Percentiles rank a stretch among this genome's conserved stretches.
These are phyloP conservation scores for Chaetodon trifasciatus DNA, from an alignment of 2,797 vertebrate species.

Conservation along the genomic window DNA sequence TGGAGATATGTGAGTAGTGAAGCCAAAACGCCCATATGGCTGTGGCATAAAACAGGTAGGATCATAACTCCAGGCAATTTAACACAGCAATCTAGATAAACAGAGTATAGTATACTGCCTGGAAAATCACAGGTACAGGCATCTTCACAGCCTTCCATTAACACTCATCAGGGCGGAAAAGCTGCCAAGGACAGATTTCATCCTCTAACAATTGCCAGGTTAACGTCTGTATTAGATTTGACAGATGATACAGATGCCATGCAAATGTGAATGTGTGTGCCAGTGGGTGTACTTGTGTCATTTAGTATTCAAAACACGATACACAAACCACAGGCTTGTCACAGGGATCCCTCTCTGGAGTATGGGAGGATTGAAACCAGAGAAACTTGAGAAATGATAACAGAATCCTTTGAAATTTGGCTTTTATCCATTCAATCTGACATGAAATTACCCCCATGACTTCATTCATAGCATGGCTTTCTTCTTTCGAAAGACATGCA, in stretches of 20 bases:
- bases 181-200: constrained; percentile 59
- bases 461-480: constrained; percentile 12
- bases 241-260: constrained; percentile 36
- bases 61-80: constrained; percentile 51
- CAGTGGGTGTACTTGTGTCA: constrained; percentile 23
- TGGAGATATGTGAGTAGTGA: not conserved
- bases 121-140: constrained; percentile 54
- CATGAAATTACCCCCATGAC: constrained; percentile 12
- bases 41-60: constrained; percentile 43
- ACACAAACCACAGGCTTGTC: constrained; percentile 30
- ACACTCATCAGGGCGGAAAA: constrained; percentile 45
- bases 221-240: constrained; percentile 40
- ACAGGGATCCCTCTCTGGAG: constrained; percentile 23
- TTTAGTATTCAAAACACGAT: constrained; percentile 33
- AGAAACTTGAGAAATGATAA: constrained; percentile 30
- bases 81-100: constrained; percentile 55
- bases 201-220: constrained; percentile 48
- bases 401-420: constrained; percentile 36
- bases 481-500: not conserved
- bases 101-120: constrained; percentile 55
- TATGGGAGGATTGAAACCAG: constrained; percentile 23
- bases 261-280: not conserved
- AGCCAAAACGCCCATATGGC: constrained; percentile 19
- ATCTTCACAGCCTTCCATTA: constrained; percentile 50
- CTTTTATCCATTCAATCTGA: constrained; percentile 32